phyloP scores from a whole-genome alignment of 2,113 vertebrate genomes.

The Grammomys surdaster region DNA sequence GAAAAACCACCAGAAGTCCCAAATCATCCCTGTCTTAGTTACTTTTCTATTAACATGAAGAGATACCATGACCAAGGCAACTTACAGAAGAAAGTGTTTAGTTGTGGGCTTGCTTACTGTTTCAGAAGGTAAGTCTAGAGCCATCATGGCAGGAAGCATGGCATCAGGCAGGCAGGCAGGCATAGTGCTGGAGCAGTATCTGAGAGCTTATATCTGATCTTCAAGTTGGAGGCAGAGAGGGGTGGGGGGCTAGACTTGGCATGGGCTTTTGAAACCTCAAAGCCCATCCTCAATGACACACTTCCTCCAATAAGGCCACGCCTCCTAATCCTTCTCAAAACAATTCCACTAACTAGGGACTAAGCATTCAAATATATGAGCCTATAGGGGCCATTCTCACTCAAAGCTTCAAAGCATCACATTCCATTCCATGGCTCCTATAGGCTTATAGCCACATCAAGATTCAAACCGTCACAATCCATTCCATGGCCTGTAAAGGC shows the following conservation, averaged over 20 bases:
- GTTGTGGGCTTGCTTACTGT: neutral
- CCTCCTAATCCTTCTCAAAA: neutral
- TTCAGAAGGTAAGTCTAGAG: neutral
- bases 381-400: too few species aligned
- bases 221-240: neutral
- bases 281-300: neutral
- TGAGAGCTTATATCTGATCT: neutral
- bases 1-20: neutral
- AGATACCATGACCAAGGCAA: neutral
- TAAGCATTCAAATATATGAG: neutral
- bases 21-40: neutral
- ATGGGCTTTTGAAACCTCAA: neutral
- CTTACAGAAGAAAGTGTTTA: neutral
- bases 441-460: too few species aligned
- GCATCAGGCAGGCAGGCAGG: neutral
- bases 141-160: neutral
- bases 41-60: neutral
- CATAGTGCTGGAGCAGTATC: neutral
- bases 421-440: too few species aligned
- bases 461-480: neutral
- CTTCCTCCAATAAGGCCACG: neutral
- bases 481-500: neutral
- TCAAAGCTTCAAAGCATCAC: neutral
- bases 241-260: neutral
- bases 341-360: neutral